Evolutionary conservation across 2,888 invertebrate species (phyloP).

Genomic region (Altica lythri): DNA sequence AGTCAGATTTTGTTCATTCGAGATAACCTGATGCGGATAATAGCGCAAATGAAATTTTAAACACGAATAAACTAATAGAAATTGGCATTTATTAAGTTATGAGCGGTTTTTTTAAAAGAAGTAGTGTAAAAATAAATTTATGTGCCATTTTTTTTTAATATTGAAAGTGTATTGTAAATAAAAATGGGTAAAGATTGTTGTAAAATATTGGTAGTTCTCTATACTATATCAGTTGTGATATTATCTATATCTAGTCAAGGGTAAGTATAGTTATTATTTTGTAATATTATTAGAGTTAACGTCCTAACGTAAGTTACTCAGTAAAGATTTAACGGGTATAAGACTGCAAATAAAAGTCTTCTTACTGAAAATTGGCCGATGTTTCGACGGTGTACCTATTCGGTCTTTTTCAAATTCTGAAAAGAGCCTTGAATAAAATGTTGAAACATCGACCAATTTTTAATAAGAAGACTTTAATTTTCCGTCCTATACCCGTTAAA

Average conservation of each 20-base stretch:
- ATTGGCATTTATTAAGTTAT: not conserved
- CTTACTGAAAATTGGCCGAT: too few species aligned
- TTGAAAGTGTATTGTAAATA: not conserved
- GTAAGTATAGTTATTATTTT: not conserved
- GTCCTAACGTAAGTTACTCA: too few species aligned
- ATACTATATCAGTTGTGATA: not conserved
- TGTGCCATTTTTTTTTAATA: not conserved
- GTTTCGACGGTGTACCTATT: too few species aligned
- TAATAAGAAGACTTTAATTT: too few species aligned
- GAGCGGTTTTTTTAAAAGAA: not conserved
- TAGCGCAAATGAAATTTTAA: constrained; percentile 10
- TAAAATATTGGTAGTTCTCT: not conserved
- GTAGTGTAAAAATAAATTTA: not conserved
- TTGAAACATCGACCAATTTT: not conserved
- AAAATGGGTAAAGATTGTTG: constrained; percentile 10
- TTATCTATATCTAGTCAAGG: constrained; percentile 9
- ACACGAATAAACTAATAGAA: constrained; percentile 6
- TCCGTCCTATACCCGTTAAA: too few species aligned
- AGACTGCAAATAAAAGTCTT: too few species aligned
- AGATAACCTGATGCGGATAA: too few species aligned
- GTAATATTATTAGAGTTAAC: too few species aligned
- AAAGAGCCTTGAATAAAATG: not conserved
- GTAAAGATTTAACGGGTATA: too few species aligned
- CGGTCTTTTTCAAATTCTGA: too few species aligned
- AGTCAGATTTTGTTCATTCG: too few species aligned